These are phyloP conservation scores for Sprattus sprattus DNA, from an alignment of 2,113 vertebrate species.

Conservation along the genomic window DNA sequence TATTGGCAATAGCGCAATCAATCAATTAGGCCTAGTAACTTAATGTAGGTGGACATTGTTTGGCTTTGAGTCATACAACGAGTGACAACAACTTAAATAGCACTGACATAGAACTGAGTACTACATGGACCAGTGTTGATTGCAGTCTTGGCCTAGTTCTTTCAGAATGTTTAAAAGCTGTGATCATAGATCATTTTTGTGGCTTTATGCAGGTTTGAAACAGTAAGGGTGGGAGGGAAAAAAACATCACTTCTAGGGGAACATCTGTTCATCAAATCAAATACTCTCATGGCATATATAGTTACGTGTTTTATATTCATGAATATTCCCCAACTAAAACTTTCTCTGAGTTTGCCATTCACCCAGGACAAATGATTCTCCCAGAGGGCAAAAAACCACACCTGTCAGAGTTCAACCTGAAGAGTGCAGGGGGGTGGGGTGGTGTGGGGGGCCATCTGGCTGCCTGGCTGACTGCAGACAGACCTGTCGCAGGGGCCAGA, in stretches of 20 bases:
- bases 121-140: background rate
- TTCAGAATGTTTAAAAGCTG: background rate
- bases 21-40: background rate
- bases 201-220: background rate
- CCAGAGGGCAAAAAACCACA: background rate
- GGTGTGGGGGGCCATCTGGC: constrained; percentile 2
- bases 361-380: background rate
- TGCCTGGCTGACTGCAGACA: background rate
- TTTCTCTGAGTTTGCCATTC: background rate
- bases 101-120: background rate
- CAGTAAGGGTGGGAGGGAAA: background rate
- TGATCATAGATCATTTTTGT: background rate
- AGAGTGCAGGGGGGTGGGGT: background rate
- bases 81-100: background rate
- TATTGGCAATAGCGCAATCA: background rate
- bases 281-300: background rate
- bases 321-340: background rate
- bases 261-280: constrained; percentile 20
- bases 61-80: background rate
- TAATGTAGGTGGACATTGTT: background rate
- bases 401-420: background rate
- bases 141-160: background rate
- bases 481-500: background rate
- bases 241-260: background rate
- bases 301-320: background rate